Conservation (phyloP, 2,888 invertebrate species). For the Callimorpha dominula region DNA sequence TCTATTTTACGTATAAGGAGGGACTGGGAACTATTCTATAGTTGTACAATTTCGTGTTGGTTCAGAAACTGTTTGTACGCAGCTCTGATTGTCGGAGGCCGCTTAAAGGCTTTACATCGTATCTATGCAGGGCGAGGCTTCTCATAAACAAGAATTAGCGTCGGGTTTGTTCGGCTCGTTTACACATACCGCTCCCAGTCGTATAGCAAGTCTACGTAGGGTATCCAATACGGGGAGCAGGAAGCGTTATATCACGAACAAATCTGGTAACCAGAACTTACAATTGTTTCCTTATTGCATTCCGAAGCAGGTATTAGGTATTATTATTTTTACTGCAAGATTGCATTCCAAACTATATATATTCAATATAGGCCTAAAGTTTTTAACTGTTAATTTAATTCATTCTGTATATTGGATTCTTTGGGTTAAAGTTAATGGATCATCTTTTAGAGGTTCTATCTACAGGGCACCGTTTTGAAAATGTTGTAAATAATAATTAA, state of each 20-base stretch:
- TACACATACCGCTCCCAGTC: slow-evolving; percentile 82
- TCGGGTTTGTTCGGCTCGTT: slow-evolving; percentile 81
- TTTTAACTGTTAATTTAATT: slow-evolving; percentile 54
- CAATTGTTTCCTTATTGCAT: slow-evolving; percentile 73
- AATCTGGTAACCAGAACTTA: slow-evolving; percentile 68
- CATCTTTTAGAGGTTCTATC: slow-evolving; percentile 45
- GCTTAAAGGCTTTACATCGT: slow-evolving; percentile 71
- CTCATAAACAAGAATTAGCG: slow-evolving; percentile 85
- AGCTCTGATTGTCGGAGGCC: slow-evolving; percentile 74
- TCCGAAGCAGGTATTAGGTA: slow-evolving; percentile 37
- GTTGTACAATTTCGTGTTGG: slow-evolving; percentile 55
- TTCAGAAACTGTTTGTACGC: slow-evolving; percentile 57
- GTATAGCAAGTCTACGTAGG: slow-evolving; percentile 72
- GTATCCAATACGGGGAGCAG: slow-evolving; percentile 77
- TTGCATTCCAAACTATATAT: slow-evolving; percentile 23
- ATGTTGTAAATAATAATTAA: slow-evolving; percentile 57
- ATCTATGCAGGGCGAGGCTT: slow-evolving; percentile 70
- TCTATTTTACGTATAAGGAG: slow-evolving; percentile 65
- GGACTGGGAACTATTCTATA: slow-evolving; percentile 64
- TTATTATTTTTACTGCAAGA: slow-evolving; percentile 50
- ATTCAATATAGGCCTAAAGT: slow-evolving; percentile 28
- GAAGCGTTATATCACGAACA: slow-evolving; percentile 76
- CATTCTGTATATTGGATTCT: slow-evolving; percentile 52
- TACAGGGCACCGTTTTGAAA: slow-evolving; percentile 59
- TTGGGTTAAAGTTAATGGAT: slow-evolving; percentile 47